Evolutionary conservation across 92 coral and sea anemone genomes (phyloP), one percentile per base, ranked within the genome.

Genomic region (Anthopleura xanthogrammica): DNA sequence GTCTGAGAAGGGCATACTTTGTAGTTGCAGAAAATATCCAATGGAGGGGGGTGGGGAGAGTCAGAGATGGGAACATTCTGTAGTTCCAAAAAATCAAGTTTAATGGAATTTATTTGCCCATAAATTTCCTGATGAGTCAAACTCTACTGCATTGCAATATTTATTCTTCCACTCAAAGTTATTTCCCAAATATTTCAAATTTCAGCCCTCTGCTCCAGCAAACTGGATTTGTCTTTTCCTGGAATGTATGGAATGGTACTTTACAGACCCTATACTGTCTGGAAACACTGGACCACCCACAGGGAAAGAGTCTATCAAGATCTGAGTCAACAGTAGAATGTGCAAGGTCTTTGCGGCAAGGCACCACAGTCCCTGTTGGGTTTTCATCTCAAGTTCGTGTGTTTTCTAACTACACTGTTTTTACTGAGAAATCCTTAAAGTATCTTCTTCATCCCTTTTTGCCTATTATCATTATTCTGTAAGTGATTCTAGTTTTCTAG

Each of bases 331-430:
- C 94, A 5, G 85, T 92, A 54, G 79, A 79, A 23, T 85, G 83
- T 60, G 88, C 93, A 19, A 78, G 77, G 19, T 88, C 85, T 41
- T 79, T 95, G 20, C 87, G 95, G 43, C 83, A 86, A 40, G 81
- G 87, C 54, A 78, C 68, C 29, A 75, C 72, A 13, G 78, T 92
- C 29, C 98, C 98, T 10, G 71, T 46, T n/a, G 90, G 95, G 36
- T 62, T 87, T 66, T 75, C 87, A 42, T 80, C 90, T 11, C 78
- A 24, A 73, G 95, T 94, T 16, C 95, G 88, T 73, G 93, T 90
- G 41, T 86, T 93, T 79, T 91, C 98, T 20, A 95, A 95, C 81
- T 94, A 92, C 89, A 92, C 94, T 29, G 98, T 94, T 6, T 92
- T 95, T 60, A 79, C 94, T 2, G 94, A 91, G 29, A 88, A 93